A percentile compares a stretch with the other conserved stretches of the same genome.
These are phyloP conservation scores for Polylopha cassiicola DNA, from an alignment of 2,888 invertebrate genomes.

Conservation along the genomic window DNA sequence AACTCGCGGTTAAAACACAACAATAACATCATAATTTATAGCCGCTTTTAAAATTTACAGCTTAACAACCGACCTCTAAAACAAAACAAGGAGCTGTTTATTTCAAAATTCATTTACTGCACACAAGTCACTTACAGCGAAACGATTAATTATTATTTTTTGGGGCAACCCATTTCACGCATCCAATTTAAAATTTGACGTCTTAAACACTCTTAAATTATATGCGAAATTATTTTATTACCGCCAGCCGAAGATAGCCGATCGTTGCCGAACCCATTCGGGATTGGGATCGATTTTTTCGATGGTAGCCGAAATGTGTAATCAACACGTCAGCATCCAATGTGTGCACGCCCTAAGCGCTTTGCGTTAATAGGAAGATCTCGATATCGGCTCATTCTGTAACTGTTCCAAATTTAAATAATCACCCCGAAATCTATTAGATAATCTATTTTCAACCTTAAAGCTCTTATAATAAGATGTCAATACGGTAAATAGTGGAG, in stretches of 20 bases:
- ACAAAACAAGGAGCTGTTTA: constrained; percentile 31
- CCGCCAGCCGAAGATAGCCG: constrained; percentile 32
- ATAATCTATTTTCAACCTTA: constrained; percentile 29
- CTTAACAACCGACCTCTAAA: constrained; percentile 28
- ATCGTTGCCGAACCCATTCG: constrained; percentile 26
- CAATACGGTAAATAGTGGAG: neutral
- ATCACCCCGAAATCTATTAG: constrained; percentile 12
- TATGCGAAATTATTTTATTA: constrained; percentile 74
- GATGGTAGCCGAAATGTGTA: constrained; percentile 50
- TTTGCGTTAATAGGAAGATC: constrained; percentile 65
- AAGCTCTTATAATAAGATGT: constrained; percentile 6
- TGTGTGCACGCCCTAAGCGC: constrained; percentile 59
- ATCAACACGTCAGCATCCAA: constrained; percentile 67
- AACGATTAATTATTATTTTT: constrained; percentile 73
- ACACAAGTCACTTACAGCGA: constrained; percentile 51
- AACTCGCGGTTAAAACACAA: no score
- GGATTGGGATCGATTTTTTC: constrained; percentile 36
- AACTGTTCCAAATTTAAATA: constrained; percentile 39
- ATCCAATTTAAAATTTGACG: constrained; percentile 77
- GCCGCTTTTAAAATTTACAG: constrained; percentile 19
- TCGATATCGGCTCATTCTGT: constrained; percentile 59
- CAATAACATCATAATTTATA: no score
- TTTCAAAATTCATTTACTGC: constrained; percentile 56
- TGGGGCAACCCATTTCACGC: constrained; percentile 66
- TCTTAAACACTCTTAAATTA: constrained; percentile 77